Percentiles rank a stretch among this genome's conserved stretches.
Conservation (phyloP, 1,140 invertebrate genomes). For the Drosophila suzukii region DNA sequence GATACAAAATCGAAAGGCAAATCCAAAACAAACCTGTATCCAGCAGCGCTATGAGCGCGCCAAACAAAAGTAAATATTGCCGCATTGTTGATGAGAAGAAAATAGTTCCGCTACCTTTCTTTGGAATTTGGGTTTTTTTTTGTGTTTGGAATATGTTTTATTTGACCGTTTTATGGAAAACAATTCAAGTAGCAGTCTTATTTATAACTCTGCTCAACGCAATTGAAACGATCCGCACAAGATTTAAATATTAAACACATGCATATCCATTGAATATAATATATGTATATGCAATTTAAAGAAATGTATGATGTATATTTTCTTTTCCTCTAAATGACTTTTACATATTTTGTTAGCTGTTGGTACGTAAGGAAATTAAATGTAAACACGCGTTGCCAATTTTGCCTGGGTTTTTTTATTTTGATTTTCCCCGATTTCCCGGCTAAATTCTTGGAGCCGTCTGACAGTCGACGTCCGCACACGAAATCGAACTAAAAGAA, state of each 20-base stretch:
- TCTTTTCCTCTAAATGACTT: constrained; percentile 51
- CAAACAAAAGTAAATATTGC: constrained; percentile 73
- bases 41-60: constrained; percentile 46
- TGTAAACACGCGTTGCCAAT: constrained; percentile 55
- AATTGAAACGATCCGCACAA: constrained; percentile 50
- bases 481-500: constrained; percentile 80
- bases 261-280: background rate
- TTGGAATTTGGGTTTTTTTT: background rate
- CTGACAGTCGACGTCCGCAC: constrained; percentile 62
- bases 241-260: constrained; percentile 46
- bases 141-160: constrained; percentile 20
- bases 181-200: constrained; percentile 26
- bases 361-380: constrained; percentile 27
- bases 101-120: constrained; percentile 36
- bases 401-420: constrained; percentile 11
- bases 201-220: constrained; percentile 60
- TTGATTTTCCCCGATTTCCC: constrained; percentile 25
- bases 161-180: constrained; percentile 25
- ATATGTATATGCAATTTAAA: constrained; percentile 21
- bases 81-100: constrained; percentile 48
- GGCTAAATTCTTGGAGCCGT: constrained; percentile 41
- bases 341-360: constrained; percentile 50
- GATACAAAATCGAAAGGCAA: constrained; percentile 5
- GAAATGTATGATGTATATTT: background rate
- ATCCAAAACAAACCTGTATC: constrained; percentile 61